These are phyloP conservation scores for Subanguina moxae DNA, from an alignment of 1,140 invertebrate genomes.

Conservation along the genomic window DNA sequence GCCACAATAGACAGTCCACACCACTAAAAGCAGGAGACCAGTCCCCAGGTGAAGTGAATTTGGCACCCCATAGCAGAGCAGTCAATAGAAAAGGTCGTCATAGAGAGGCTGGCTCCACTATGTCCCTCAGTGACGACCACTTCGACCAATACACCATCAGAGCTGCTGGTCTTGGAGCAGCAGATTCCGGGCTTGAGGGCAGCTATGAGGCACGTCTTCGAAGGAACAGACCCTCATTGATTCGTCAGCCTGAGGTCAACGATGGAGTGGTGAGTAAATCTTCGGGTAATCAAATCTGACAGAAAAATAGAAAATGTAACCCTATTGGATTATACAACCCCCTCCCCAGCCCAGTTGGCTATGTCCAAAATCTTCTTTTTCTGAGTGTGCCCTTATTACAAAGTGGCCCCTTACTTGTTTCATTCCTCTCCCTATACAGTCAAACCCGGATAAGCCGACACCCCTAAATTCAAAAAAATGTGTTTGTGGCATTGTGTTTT, in stretches of 20 bases:
- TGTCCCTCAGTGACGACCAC: conserved; percentile 56
- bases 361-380: too few relatives aligned
- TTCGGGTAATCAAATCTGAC: too few relatives aligned
- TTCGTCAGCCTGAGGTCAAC: conserved; percentile 51
- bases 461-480: too few relatives aligned
- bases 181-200: not conserved
- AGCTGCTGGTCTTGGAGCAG: conserved; percentile 9
- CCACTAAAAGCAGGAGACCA: not conserved
- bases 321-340: too few relatives aligned
- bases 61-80: not conserved
- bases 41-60: not conserved
- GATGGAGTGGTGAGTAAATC: conserved; percentile 30
- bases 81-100: conserved; percentile 6
- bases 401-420: too few relatives aligned
- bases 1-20: not conserved
- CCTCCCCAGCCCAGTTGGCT: too few relatives aligned
- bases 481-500: too few relatives aligned
- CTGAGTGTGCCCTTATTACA: too few relatives aligned
- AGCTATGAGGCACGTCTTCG: conserved; percentile 26
- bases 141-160: conserved; percentile 56
- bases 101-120: conserved; percentile 31
- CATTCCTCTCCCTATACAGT: too few relatives aligned
- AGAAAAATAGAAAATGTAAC: too few relatives aligned
- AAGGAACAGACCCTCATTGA: conserved; percentile 56
- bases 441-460: too few relatives aligned